A percentile compares a stretch with the other conserved stretches of the same genome.
Conservation (phyloP, 2,888 invertebrate species). For the Sesamia inferens region DNA sequence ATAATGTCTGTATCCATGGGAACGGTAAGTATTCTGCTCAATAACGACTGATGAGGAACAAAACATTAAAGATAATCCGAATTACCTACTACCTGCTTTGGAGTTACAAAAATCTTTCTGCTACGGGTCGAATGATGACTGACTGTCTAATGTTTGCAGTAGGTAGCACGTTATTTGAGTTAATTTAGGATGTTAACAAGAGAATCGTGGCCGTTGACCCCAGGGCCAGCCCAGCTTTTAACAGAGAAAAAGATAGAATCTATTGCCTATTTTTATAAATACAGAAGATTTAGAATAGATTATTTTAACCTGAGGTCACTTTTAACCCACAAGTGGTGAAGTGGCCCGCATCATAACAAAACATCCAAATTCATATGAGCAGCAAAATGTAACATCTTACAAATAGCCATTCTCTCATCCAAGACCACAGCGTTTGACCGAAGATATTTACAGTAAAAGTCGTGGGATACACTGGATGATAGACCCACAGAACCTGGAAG, state of each 20-base stretch:
- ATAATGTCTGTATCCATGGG: slow-evolving; percentile 53
- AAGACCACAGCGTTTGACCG: not conserved
- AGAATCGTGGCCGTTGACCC: too few species aligned
- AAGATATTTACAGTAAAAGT: not conserved
- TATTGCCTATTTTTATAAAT: too few species aligned
- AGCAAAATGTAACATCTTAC: not conserved
- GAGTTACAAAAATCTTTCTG: not conserved
- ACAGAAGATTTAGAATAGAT: not conserved
- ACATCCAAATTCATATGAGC: not conserved
- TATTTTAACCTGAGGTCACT: not conserved
- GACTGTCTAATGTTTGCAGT: not conserved
- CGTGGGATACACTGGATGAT: too few species aligned
- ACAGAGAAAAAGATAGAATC: not conserved
- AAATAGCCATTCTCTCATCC: not conserved
- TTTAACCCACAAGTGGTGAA: too few species aligned
- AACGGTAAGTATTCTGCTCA: slow-evolving; percentile 20
- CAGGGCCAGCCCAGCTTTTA: not conserved
- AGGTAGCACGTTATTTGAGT: not conserved
- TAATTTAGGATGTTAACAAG: too few species aligned
- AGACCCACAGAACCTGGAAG: too few species aligned
- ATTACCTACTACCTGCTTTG: not conserved
- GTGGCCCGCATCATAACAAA: not conserved
- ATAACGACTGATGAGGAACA: not conserved
- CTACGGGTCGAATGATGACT: not conserved
- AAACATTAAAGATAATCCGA: not conserved